Evolutionary conservation across 1,140 invertebrate species (phyloP).

Genomic region (Drosophila bocqueti): DNA sequence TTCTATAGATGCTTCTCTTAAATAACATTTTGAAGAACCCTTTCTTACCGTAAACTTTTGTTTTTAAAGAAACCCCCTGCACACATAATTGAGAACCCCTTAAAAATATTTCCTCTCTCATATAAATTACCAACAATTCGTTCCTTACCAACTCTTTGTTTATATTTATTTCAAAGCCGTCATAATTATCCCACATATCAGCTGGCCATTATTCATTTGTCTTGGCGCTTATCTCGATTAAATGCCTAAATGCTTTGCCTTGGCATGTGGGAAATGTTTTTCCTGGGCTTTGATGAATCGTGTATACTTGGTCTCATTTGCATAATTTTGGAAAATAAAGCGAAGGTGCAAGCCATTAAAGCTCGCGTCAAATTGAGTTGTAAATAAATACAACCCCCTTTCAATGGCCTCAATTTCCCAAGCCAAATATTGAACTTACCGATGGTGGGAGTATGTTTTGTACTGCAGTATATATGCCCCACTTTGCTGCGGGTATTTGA

Average conservation of each 20-base stretch:
- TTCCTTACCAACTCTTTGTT: not conserved
- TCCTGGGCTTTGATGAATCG: not conserved
- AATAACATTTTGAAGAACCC: not conserved
- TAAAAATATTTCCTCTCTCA: not conserved
- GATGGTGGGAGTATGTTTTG: not conserved
- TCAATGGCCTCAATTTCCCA: slow-evolving; percentile 1
- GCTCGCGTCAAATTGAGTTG: not conserved
- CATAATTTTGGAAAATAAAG: slow-evolving; percentile 24
- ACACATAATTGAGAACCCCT: too few relatives aligned
- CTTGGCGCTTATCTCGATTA: slow-evolving; percentile 14
- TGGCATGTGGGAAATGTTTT: slow-evolving; percentile 34
- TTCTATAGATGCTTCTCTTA: not conserved
- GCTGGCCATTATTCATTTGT: slow-evolving; percentile 8
- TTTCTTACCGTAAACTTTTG: not conserved
- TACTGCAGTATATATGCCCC: not conserved
- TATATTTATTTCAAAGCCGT: slow-evolving; percentile 2
- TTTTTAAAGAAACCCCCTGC: not conserved
- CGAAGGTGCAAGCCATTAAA: not conserved
- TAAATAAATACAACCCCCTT: not conserved
- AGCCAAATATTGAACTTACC: not conserved
- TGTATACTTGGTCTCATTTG: slow-evolving; percentile 8
- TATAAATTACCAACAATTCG: not conserved
- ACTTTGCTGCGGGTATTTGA: slow-evolving; percentile 5
- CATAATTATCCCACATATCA: slow-evolving; percentile 18
- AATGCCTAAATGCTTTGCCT: slow-evolving; percentile 11